A percentile compares a stretch with the other conserved stretches of the same genome.
Conservation (phyloP, 1,140 invertebrate genomes). For the Drosophila eugracilis region DNA sequence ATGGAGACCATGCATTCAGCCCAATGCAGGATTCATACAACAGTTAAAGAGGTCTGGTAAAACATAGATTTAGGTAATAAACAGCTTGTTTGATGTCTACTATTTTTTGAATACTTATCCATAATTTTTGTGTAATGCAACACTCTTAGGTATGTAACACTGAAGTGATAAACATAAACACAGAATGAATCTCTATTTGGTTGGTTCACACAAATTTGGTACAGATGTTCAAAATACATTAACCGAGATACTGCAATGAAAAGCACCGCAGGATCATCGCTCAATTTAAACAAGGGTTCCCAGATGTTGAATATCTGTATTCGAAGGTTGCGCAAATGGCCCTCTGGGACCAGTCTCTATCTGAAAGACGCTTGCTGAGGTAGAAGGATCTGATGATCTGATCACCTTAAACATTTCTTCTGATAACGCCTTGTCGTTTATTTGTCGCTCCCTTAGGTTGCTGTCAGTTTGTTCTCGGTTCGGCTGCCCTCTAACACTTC, state of each 20-base stretch:
- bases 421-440: constrained; percentile 17
- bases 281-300: constrained; percentile 52
- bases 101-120: not conserved
- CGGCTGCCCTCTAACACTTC: not conserved
- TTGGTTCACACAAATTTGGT: constrained; percentile 38
- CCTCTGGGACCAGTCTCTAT: not conserved
- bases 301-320: constrained; percentile 34
- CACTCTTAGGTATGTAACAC: not conserved
- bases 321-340: not conserved
- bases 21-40: constrained; percentile 92
- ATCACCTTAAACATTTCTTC: constrained; percentile 19
- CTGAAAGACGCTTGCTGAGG: not conserved
- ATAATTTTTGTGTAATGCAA: constrained; percentile 2
- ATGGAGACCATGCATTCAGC: constrained; percentile 89
- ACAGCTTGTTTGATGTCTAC: not conserved
- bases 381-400: not conserved
- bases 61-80: constrained; percentile 3
- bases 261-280: not conserved
- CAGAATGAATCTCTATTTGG: constrained; percentile 40
- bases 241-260: constrained; percentile 9
- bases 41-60: constrained; percentile 86
- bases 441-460: constrained; percentile 19
- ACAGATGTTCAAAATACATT: constrained; percentile 14
- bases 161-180: constrained; percentile 20
- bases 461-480: constrained; percentile 6